Base-by-base conservation (phyloP, 2,113 vertebrate species). In the Microcebus tavaratra region DNA sequence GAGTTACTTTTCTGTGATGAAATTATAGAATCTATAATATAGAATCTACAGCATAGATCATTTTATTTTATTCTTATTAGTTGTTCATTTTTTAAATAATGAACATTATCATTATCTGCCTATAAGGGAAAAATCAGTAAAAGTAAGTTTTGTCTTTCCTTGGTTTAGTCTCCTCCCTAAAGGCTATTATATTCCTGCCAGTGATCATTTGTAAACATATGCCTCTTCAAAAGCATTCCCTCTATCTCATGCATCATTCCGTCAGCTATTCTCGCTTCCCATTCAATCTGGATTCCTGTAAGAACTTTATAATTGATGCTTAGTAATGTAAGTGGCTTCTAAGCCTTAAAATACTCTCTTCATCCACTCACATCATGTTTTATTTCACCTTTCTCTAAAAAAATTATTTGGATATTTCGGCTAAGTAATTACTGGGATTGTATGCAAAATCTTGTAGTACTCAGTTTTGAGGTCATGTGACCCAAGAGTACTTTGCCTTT, bases 291-390 rank as follows among this genome's bases (percentile, higher is more conserved):
- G 34, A 90, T 72, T 90, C 45, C 50, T 88, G 0, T 53, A 79
- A 95, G 20, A 94, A 94, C 13, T 36, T 79, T 91, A 14, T 73
- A 85, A 88, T 86, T 94, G 61, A 86, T 91, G 65, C 31, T 91
- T 86, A 68, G 3, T 78, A 91, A 91, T 70, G 29, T 59, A 63
- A 95, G 42, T 10, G 59, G 61, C 14, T 78, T 93, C 86, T 75
- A 67, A 91, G 86, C 67, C 25, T 50, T 48, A 81, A 94, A 91
- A 68, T n/a, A 86, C 11, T 92, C 65, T 5, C 21, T 88, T 57
- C 88, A 75, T 79, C 42, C 23, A 80, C 18, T 70, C 86, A 63
- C 17, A 92, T 83, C 10, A 79, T 88, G 39, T 89, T 86, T 89
- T 23, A 79, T 45, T 91, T 86, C 39, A 57, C 11, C 15, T 86